Conservation (phyloP, 1,140 invertebrate species). For the Cydia strobilella region DNA sequence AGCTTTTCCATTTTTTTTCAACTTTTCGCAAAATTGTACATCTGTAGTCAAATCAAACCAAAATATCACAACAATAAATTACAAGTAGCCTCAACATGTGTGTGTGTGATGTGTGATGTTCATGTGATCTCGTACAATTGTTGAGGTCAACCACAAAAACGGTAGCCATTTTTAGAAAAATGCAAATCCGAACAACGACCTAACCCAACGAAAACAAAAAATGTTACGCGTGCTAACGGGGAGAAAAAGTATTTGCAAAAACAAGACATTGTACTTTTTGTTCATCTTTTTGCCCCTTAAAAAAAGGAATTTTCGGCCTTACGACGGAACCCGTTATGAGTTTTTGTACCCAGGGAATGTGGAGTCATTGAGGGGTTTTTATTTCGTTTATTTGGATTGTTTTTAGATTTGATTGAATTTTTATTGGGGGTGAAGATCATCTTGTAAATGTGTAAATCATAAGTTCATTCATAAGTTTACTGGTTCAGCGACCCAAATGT, state of each 20-base stretch:
- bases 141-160: background rate
- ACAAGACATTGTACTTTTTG: constrained; percentile 28
- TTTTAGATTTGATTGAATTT: constrained; percentile 9
- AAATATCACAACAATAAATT: background rate
- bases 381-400: constrained; percentile 13
- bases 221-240: constrained; percentile 24
- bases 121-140: background rate
- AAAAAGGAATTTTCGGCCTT: constrained; percentile 21
- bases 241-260: constrained; percentile 28
- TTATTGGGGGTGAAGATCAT: constrained; percentile 7
- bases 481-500: background rate
- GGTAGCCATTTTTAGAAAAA: constrained; percentile 7
- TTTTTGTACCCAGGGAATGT: constrained; percentile 1
- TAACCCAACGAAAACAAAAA: constrained; percentile 21
- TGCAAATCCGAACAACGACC: constrained; percentile 5
- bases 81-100: background rate
- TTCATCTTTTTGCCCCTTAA: constrained; percentile 16
- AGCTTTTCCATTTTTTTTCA: too few species aligned
- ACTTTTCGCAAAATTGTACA: too few species aligned
- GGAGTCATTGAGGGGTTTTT: constrained; percentile 8
- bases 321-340: constrained; percentile 9
- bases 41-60: background rate
- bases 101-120: too few species aligned
- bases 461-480: background rate
- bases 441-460: background rate